Evolutionary conservation across 2,888 invertebrate genomes (phyloP), one percentile per base, ranked within the genome.

Genomic region (Gari tellinella): DNA sequence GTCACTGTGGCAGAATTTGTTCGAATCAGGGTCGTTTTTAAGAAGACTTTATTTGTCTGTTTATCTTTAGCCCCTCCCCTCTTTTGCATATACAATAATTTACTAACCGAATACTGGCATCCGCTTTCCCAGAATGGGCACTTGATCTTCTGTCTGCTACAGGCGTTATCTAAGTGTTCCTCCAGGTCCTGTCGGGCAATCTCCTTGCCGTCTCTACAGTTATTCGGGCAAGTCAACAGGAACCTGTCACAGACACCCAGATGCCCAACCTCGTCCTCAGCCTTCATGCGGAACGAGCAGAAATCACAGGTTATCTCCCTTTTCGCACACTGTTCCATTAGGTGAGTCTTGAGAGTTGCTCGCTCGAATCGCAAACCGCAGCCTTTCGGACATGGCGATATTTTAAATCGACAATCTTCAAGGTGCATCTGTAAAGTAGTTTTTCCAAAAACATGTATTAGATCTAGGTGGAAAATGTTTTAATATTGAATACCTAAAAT

Each of bases 51-150:
- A n/a, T n/a, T n/a, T n/a, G n/a, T n/a, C n/a, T n/a, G n/a, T n/a
- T n/a, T n/a, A n/a, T n/a, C n/a, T n/a, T n/a, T n/a, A n/a, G n/a
- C n/a, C n/a, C n/a, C n/a, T n/a, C n/a, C n/a, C n/a, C n/a, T n/a
- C n/a, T n/a, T n/a, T n/a, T n/a, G n/a, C n/a, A n/a, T n/a, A n/a
- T n/a, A n/a, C n/a, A n/a, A n/a, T n/a, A n/a, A n/a, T n/a, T n/a
- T n/a, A n/a, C n/a, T 43, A 53, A 81, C 86, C 77, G 68, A 72
- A 46, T 72, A 82, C 14, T 83, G 74, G 76, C 89, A 89, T 4
- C 87, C 87, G 23, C 81, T 81, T 19, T 80, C 80, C 19, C 74
- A 61, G 67, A 89, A 89, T 1, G 88, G 88, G 74, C 89, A 89
- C 0, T 74, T 72, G 12, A 87, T 70, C 46, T 78, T 77, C 60